phyloP scores from a whole-genome alignment of 2,113 vertebrate genomes.

The Mionectes macconnelli region DNA sequence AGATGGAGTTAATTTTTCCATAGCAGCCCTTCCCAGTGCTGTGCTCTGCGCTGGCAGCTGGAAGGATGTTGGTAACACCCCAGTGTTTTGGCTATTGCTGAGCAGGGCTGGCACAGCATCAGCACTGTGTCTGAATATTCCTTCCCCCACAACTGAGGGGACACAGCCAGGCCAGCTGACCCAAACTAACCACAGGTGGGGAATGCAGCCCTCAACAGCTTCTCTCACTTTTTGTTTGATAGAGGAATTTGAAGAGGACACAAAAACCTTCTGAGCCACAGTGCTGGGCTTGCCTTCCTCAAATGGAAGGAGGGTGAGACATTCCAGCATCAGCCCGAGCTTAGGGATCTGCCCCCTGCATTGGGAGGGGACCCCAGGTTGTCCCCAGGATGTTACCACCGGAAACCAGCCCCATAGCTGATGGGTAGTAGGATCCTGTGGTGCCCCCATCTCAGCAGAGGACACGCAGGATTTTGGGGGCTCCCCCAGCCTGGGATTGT shows the following conservation, averaged over 20 bases:
- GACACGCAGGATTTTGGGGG: background rate
- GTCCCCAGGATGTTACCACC: background rate
- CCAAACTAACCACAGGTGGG: too few relatives aligned
- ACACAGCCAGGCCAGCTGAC: background rate
- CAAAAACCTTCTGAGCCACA: background rate
- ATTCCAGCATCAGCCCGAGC: background rate
- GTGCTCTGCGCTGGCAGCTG: background rate
- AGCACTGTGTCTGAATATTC: background rate
- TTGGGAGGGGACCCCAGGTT: background rate
- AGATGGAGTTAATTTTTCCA: background rate
- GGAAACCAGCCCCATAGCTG: background rate
- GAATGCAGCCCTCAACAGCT: too few relatives aligned
- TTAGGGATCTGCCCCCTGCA: background rate
- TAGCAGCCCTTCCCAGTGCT: background rate
- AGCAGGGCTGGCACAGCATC: background rate
- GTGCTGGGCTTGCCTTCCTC: background rate
- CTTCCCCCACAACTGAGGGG: background rate
- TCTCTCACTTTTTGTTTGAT: too few relatives aligned
- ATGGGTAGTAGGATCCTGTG: background rate
- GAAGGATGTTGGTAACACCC: background rate
- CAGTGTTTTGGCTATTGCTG: background rate
- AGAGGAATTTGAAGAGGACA: too few relatives aligned
- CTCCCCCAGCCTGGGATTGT: background rate
- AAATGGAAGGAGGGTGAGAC: background rate
- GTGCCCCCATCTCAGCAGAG: background rate